Evolutionary conservation across 2,888 invertebrate genomes (phyloP).

Genomic region (Reticulitermes lucifugus): DNA sequence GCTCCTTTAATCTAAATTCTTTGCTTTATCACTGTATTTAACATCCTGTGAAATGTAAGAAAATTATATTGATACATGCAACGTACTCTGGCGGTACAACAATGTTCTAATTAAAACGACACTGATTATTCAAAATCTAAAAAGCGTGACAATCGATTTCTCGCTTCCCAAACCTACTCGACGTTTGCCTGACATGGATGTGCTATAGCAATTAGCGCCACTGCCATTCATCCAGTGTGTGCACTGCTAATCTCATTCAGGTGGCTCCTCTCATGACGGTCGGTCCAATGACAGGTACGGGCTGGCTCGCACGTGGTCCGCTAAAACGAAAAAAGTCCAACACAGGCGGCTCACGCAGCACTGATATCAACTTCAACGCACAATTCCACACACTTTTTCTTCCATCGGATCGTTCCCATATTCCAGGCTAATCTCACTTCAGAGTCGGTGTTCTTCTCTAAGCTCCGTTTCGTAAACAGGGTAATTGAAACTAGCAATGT

Average conservation of each 20-base stretch:
- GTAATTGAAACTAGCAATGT: background rate
- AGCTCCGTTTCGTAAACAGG: background rate
- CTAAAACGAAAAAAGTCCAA: background rate
- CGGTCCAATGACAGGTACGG: background rate
- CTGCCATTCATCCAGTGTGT: constrained; percentile 4
- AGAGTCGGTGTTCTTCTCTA: background rate
- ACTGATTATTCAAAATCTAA: no score
- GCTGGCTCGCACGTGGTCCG: constrained; percentile 3
- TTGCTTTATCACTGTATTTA: no score
- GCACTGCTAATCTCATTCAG: background rate
- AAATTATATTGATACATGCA: no score
- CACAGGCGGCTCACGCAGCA: background rate
- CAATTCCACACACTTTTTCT: background rate
- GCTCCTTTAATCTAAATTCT: no score
- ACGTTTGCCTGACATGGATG: background rate
- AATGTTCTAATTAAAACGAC: no score
- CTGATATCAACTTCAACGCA: background rate
- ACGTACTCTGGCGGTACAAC: no score
- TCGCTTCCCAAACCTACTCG: background rate
- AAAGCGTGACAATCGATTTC: no score
- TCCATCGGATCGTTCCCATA: constrained; percentile 10
- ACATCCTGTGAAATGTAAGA: no score
- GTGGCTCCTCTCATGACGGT: background rate
- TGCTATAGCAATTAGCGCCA: background rate
- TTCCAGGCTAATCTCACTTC: constrained; percentile 4